Evolutionary conservation across 2,888 invertebrate genomes (phyloP).

Genomic region (Dolichopus griseipennis): DNA sequence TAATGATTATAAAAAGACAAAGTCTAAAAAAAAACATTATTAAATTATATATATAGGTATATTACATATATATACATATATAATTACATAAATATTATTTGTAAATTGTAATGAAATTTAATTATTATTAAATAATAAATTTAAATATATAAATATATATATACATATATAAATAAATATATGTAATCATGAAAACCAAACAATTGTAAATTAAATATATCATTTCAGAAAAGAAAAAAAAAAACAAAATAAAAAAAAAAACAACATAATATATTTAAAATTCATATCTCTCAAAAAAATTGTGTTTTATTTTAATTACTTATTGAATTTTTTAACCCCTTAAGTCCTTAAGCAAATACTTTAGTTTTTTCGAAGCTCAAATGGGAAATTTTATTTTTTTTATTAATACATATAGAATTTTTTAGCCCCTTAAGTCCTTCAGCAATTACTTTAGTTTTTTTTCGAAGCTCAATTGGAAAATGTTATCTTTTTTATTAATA

Average conservation of each 20-base stretch:
- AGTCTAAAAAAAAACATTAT: neutral
- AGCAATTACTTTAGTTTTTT: too few species aligned
- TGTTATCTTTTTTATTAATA: too few species aligned
- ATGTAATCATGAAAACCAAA: neutral
- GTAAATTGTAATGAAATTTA: slow-evolving; percentile 6
- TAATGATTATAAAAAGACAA: neutral
- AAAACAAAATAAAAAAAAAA: neutral
- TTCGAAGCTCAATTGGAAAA: too few species aligned
- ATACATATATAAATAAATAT: too few species aligned
- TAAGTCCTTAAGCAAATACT: too few species aligned
- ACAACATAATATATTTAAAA: neutral
- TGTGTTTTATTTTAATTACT: neutral
- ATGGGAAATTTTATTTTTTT: too few species aligned
- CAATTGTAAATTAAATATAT: slow-evolving; percentile 1
- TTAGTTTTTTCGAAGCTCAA: too few species aligned
- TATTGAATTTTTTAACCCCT: too few species aligned
- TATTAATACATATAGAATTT: too few species aligned
- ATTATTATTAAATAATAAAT: neutral
- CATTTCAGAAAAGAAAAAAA: neutral
- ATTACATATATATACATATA: neutral
- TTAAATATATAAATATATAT: neutral
- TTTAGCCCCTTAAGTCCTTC: too few species aligned
- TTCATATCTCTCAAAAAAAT: neutral
- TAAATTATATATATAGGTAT: too few species aligned
- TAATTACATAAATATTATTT: neutral